A percentile compares a stretch with the other conserved stretches of the same genome.
Evolutionary conservation across 2,113 vertebrate species (phyloP).

Genomic region (Trogon surrucura): DNA sequence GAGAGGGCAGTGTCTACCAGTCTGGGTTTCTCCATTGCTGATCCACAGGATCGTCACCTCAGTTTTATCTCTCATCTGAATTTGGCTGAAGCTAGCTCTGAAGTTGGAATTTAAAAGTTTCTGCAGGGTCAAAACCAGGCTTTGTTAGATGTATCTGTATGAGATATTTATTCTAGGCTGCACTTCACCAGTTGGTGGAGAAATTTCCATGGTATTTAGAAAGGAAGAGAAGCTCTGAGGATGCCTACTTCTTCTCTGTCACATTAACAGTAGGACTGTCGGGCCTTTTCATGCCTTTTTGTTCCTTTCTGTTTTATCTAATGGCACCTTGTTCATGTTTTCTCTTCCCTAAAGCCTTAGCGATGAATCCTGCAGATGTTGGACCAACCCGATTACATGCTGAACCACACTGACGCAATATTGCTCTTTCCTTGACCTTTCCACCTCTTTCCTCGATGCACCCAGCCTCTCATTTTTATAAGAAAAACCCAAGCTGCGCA

Average conservation of each 20-base stretch:
- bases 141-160: background rate
- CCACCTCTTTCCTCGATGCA: slow-evolving; percentile 30
- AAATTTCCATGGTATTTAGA: background rate
- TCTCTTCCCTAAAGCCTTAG: slow-evolving; percentile 7
- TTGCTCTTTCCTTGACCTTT: slow-evolving; percentile 23
- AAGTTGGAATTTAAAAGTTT: background rate
- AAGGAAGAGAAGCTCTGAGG: background rate
- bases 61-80: background rate
- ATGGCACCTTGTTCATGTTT: background rate
- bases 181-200: background rate
- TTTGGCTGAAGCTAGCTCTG: background rate
- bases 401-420: slow-evolving; percentile 27
- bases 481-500: slow-evolving; percentile 33
- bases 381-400: background rate
- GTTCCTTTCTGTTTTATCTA: slow-evolving; percentile 5
- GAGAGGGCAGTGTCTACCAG: background rate
- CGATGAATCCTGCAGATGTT: slow-evolving; percentile 4
- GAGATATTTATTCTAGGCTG: background rate
- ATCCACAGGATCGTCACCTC: background rate
- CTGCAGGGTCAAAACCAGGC: background rate
- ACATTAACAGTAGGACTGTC: background rate
- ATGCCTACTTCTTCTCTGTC: background rate
- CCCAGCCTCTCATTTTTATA: slow-evolving; percentile 37
- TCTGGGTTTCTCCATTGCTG: background rate
- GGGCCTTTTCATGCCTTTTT: background rate